A percentile compares a stretch with the other conserved stretches of the same genome.
These are phyloP conservation scores for Emesis furor DNA, from an alignment of 2,888 invertebrate genomes.

Conservation along the genomic window DNA sequence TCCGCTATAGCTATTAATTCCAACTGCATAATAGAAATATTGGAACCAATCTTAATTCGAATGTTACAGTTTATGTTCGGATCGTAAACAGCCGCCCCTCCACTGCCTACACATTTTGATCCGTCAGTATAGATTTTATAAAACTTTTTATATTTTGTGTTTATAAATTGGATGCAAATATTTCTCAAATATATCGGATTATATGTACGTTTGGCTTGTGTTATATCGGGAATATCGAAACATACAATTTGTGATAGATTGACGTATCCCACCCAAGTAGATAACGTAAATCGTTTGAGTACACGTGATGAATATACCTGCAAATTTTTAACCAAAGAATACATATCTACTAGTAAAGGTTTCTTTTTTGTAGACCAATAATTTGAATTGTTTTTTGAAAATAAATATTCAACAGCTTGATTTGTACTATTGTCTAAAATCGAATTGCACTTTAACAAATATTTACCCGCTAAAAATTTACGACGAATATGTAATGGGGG, in stretches of 20 bases:
- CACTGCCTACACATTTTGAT: slow-evolving; percentile 39
- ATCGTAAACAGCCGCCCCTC: slow-evolving; percentile 42
- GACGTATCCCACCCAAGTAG: neutral
- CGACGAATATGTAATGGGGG: neutral
- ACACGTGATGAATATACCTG: neutral
- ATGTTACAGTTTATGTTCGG: neutral
- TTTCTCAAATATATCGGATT: too few species aligned
- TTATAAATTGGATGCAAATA: too few species aligned
- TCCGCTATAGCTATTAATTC: neutral
- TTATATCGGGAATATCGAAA: too few species aligned
- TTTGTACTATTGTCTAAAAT: neutral
- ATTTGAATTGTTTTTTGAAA: neutral
- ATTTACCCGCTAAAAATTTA: neutral
- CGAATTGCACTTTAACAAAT: neutral
- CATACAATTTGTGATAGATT: neutral
- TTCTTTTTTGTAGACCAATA: slow-evolving; percentile 1
- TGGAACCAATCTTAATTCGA: neutral
- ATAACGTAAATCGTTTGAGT: neutral
- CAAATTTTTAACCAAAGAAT: neutral
- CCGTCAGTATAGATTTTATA: slow-evolving; percentile 27
- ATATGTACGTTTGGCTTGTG: too few species aligned
- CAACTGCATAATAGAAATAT: neutral
- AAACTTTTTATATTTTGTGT: too few species aligned
- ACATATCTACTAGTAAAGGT: neutral
- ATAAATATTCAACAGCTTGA: neutral